Conservation (phyloP, 1,140 invertebrate genomes). For the Drosophila varians region DNA sequence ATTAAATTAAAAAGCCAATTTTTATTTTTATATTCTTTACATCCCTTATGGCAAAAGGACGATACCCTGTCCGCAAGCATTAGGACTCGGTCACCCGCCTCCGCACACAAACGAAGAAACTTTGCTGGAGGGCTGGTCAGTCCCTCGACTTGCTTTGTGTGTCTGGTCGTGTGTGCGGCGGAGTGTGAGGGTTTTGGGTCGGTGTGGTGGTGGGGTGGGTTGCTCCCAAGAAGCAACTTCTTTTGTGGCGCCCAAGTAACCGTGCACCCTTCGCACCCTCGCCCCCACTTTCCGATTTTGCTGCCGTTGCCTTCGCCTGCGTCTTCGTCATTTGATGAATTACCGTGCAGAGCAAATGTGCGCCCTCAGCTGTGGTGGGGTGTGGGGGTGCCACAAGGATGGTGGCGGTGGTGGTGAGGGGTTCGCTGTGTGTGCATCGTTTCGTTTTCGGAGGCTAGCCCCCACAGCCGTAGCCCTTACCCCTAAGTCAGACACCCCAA, state of each 20-base stretch:
- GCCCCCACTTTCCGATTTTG: slow-evolving; percentile 1
- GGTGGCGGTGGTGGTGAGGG: background rate
- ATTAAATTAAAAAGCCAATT: slow-evolving; percentile 1
- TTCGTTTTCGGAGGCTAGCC: slow-evolving; percentile 66
- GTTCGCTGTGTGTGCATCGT: slow-evolving; percentile 27
- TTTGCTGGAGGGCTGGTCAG: slow-evolving; percentile 60
- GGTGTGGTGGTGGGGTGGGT: slow-evolving; percentile 5
- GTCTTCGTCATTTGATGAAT: slow-evolving; percentile 79
- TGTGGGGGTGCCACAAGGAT: background rate
- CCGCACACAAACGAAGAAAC: slow-evolving; percentile 28
- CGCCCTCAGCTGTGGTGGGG: slow-evolving; percentile 45
- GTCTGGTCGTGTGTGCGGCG: slow-evolving; percentile 23
- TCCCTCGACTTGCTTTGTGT: slow-evolving; percentile 51
- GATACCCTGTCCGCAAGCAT: slow-evolving; percentile 9
- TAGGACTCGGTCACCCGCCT: background rate
- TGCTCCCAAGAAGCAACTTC: slow-evolving; percentile 75
- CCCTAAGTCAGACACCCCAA: slow-evolving; percentile 54
- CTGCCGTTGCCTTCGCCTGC: slow-evolving; percentile 39
- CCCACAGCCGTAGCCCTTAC: slow-evolving; percentile 16
- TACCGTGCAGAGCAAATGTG: slow-evolving; percentile 77
- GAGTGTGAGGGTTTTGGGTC: slow-evolving; percentile 14
- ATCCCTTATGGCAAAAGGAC: slow-evolving; percentile 10
- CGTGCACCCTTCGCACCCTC: slow-evolving; percentile 15
- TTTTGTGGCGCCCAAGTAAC: slow-evolving; percentile 68
- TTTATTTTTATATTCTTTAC: background rate